Evolutionary conservation across 2,797 vertebrate genomes (phyloP).

Genomic region (Orestias chungarensis): DNA sequence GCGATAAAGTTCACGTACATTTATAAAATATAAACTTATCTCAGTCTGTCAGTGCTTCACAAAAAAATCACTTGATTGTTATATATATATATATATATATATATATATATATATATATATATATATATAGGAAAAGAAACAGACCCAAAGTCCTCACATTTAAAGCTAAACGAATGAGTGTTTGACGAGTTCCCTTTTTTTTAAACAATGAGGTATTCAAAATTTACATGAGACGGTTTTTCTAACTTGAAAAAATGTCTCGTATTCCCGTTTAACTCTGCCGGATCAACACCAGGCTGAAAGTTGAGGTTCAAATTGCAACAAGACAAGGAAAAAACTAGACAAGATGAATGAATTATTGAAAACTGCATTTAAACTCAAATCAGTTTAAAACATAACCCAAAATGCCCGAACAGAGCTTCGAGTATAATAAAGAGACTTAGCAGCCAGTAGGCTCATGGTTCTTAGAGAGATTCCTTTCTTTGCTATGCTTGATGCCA

Average conservation of each 20-base stretch:
- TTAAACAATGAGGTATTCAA: constrained; percentile 43
- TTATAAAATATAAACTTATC: constrained; percentile 72
- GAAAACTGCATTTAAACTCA: not conserved
- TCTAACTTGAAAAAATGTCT: not conserved
- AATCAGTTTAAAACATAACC: not conserved
- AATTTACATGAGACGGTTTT: constrained; percentile 14
- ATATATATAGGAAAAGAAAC: constrained; percentile 39
- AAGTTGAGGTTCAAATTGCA: not conserved
- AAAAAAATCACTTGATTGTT: constrained; percentile 32
- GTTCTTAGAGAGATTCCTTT: not conserved
- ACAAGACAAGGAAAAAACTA: not conserved
- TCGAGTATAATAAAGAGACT: not conserved
- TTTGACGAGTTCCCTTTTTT: constrained; percentile 51
- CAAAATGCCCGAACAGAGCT: not conserved
- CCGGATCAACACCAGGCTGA: not conserved
- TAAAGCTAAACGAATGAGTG: constrained; percentile 54
- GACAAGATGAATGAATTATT: not conserved
- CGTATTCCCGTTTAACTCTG: not conserved
- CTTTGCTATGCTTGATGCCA: not conserved
- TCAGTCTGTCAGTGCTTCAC: constrained; percentile 41
- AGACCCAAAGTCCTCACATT: constrained; percentile 36
- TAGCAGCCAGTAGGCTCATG: not conserved
- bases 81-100: constrained; percentile 18
- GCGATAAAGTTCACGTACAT: constrained; percentile 59
- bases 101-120: not conserved